Conservation (phyloP, 2,113 vertebrate species). For the Pteronura brasiliensis region DNA sequence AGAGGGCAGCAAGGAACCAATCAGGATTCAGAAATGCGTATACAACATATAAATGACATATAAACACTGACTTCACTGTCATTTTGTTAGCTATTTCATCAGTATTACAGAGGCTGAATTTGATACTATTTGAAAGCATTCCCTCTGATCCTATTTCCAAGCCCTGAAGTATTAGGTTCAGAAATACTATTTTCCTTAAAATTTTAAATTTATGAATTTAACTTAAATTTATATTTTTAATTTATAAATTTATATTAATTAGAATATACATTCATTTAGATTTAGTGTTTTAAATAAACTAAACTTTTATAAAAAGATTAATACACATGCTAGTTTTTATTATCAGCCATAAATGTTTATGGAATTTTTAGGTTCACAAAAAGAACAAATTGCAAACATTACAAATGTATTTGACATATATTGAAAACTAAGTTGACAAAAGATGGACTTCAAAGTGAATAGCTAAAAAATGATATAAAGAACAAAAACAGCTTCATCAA, state of each 20-base stretch:
- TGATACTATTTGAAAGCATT: neutral
- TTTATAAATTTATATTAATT: neutral
- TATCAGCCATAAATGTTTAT: neutral
- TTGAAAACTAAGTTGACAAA: neutral
- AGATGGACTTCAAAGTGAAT: neutral
- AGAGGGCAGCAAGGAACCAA: neutral
- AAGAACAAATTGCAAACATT: neutral
- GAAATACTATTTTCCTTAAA: neutral
- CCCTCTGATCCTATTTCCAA: neutral
- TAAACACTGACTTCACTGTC: neutral
- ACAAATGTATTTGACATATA: neutral
- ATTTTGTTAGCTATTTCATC: neutral
- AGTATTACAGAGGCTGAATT: neutral
- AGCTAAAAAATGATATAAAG: neutral
- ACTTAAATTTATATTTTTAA: neutral
- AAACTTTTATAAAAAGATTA: neutral
- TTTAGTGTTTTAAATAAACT: neutral
- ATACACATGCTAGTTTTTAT: neutral
- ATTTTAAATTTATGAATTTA: neutral
- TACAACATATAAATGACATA: neutral
- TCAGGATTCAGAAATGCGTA: neutral
- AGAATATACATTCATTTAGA: neutral
- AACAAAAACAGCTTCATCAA: neutral
- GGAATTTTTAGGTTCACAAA: neutral
- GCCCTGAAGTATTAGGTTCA: neutral